Base-by-base conservation (phyloP, 2,888 invertebrate species). In the Aporophyla nigra region DNA sequence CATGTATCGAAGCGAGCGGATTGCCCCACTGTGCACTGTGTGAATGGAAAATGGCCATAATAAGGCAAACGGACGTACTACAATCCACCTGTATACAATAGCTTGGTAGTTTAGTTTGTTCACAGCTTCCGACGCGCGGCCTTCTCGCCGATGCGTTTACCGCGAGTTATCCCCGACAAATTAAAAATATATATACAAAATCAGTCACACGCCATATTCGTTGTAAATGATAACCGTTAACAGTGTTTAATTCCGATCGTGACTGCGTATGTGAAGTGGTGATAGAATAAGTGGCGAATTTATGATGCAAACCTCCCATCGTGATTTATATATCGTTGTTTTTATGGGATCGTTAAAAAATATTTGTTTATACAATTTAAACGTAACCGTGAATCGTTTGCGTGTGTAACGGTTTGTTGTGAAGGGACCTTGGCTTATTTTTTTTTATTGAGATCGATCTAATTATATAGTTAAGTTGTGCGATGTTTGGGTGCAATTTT, bases 11-110 rank as follows among this genome's bases (percentile, higher is more conserved):
- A 62, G 90, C 90, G 91, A 90, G 85, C 86, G 90, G 87, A 94
- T 94, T 93, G 94, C 94, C 92, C 93, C 94, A 94, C 94, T 93
- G 95, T 93, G 93, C 94, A 94, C 94, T 93, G 95, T 93, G 93
- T 93, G 95, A 95, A 94, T 95, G 94, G 95, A 94, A 95, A 95
- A 95, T 94, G 94, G 91, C 93, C 94, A 95, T 95, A 94, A 95
- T 94, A 94, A 93, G 92, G 92, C 94, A 93, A 94, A 93, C 93
- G 92, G 93, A 93, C 93, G 92, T 91, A 95, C 93, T 92, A 96
- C 95, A 95, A 95, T 96, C 92, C 94, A 94, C 96, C 96, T 94
- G 95, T 97, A 93, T 97, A 97, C 94, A 97, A 97, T 95, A 94
- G 97, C 91, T 93, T 93, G 92, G 94, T 93, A 94, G 96, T 94